Percentiles rank a stretch among this genome's conserved stretches.
Conservation (phyloP, 2,888 invertebrate species). For the Odiellus spinosus region DNA sequence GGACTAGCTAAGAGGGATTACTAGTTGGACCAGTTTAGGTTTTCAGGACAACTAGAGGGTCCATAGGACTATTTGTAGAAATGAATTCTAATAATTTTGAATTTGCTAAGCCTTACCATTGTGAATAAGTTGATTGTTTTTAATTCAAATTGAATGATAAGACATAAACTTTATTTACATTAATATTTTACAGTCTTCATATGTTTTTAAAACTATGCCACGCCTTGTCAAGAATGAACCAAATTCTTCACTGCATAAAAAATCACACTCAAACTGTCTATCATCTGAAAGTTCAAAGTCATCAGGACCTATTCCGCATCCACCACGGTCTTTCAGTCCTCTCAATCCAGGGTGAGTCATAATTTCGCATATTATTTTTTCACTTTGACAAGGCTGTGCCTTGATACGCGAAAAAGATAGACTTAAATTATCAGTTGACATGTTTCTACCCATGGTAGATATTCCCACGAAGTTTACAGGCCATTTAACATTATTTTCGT, state of each 20-base stretch:
- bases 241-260: neutral
- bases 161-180: too few relatives aligned
- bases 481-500: neutral
- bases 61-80: too few relatives aligned
- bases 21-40: too few relatives aligned
- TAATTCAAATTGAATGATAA: too few relatives aligned
- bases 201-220: too few relatives aligned
- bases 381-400: neutral
- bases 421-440: neutral
- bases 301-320: neutral
- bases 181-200: too few relatives aligned
- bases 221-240: neutral
- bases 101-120: too few relatives aligned
- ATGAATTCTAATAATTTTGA: too few relatives aligned
- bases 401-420: neutral
- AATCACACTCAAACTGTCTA: neutral
- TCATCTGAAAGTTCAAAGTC: slow-evolving; percentile 1
- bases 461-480: neutral
- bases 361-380: neutral
- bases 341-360: neutral
- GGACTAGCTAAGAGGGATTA: too few relatives aligned
- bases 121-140: too few relatives aligned
- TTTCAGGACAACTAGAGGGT: too few relatives aligned
- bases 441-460: neutral
- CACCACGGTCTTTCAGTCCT: neutral